A percentile compares a stretch with the other conserved stretches of the same genome.
phyloP scores from a whole-genome alignment of 2,888 invertebrate species.

The Thera britannica region DNA sequence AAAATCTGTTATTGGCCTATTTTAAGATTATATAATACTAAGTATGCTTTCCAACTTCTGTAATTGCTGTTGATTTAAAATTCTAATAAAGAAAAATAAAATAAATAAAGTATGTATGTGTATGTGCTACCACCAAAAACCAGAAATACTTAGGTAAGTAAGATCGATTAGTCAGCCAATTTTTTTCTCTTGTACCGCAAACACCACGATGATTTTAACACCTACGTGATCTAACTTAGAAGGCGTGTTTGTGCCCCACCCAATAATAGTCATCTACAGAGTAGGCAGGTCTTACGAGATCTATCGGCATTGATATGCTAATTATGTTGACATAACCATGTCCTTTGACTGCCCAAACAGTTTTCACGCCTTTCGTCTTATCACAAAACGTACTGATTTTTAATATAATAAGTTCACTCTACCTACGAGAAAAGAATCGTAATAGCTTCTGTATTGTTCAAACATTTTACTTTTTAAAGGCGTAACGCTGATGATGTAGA shows the following conservation, averaged over 20 bases:
- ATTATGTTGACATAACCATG: slow-evolving; percentile 28
- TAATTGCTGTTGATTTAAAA: too few species aligned
- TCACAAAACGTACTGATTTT: not conserved
- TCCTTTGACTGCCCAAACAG: slow-evolving; percentile 28
- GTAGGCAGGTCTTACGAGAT: slow-evolving; percentile 7
- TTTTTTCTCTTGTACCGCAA: not conserved
- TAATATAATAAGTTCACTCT: slow-evolving; percentile 9
- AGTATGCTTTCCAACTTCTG: too few species aligned
- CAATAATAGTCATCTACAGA: not conserved
- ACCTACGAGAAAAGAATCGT: not conserved
- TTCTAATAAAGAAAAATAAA: too few species aligned
- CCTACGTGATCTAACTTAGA: not conserved
- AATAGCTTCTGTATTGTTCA: slow-evolving; percentile 33
- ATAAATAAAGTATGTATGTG: too few species aligned
- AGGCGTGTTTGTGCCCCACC: slow-evolving; percentile 26
- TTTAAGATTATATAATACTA: too few species aligned
- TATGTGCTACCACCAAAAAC: too few species aligned
- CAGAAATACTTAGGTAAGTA: too few species aligned
- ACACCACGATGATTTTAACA: too few species aligned
- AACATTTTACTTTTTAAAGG: slow-evolving; percentile 29
- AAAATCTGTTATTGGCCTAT: too few species aligned
- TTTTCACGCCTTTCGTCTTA: slow-evolving; percentile 26
- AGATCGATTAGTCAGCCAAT: not conserved
- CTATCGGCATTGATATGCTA: slow-evolving; percentile 3
- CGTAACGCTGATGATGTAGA: slow-evolving; percentile 31